Evolutionary conservation across 30 jellyfish, hydroid and myxozoan genomes (phyloP).

Genomic region (Chrysaora quinquecirrha): DNA sequence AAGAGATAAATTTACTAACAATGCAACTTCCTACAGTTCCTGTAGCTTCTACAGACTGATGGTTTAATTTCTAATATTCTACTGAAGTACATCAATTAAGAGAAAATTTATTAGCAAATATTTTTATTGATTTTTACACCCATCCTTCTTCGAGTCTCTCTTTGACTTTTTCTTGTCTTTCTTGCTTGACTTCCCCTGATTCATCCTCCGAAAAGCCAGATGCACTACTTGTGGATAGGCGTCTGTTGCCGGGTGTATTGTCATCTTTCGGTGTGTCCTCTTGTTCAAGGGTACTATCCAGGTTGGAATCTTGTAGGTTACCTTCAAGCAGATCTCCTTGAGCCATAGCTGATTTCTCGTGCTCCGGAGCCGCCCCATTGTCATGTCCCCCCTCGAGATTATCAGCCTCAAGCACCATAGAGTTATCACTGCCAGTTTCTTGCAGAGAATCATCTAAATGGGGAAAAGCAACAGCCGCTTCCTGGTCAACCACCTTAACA

Average conservation of each 20-base stretch:
- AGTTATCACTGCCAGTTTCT: background rate
- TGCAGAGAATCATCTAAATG: slow-evolving; percentile 22
- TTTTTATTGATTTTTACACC: slow-evolving; percentile 91
- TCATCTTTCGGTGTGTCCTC: background rate
- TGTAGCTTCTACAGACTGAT: too few species aligned
- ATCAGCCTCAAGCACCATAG: background rate
- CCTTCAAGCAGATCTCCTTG: too few species aligned
- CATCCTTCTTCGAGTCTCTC: slow-evolving; percentile 86
- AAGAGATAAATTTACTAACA: too few species aligned
- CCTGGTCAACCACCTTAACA: slow-evolving; percentile 47
- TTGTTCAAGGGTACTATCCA: too few species aligned
- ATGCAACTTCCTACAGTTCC: too few species aligned
- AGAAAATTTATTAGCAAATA: too few species aligned
- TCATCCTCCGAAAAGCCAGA: slow-evolving; percentile 50
- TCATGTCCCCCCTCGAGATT: background rate
- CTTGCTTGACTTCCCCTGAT: slow-evolving; percentile 27
- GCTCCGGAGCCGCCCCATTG: background rate
- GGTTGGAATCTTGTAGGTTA: too few species aligned
- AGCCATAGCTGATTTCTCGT: background rate
- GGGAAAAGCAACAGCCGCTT: background rate
- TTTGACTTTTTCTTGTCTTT: slow-evolving; percentile 65
- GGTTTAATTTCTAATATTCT: too few species aligned
- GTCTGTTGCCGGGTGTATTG: background rate
- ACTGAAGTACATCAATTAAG: too few species aligned
- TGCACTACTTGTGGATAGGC: slow-evolving; percentile 17